These are phyloP conservation scores for Tyto alba DNA, from an alignment of 2,113 vertebrate genomes.

Conservation along the genomic window DNA sequence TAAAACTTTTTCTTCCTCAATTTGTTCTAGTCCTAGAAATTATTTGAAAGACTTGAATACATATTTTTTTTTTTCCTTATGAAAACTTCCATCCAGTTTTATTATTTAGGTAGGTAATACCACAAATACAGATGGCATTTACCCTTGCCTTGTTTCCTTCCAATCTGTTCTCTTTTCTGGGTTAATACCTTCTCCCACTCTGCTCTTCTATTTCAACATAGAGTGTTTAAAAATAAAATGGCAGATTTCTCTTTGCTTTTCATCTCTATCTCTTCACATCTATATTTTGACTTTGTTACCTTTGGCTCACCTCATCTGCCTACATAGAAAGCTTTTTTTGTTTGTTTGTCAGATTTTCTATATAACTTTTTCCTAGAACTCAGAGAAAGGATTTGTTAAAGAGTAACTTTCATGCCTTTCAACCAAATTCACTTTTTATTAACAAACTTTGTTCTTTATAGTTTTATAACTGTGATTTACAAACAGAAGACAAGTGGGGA, in stretches of 20 bases:
- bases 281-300: slow-evolving; percentile 50
- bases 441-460: not conserved
- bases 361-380: slow-evolving; percentile 1
- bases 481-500: not conserved
- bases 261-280: not conserved
- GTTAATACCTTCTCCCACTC: slow-evolving; percentile 64
- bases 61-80: not conserved
- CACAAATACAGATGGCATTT: slow-evolving; percentile 54
- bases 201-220: slow-evolving; percentile 22
- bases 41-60: not conserved
- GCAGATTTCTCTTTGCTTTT: slow-evolving; percentile 48
- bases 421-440: not conserved
- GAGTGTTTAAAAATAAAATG: slow-evolving; percentile 54
- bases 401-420: not conserved
- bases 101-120: slow-evolving; percentile 38
- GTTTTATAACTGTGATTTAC: not conserved
- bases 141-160: slow-evolving; percentile 34
- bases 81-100: not conserved
- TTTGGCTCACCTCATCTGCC: slow-evolving; percentile 61
- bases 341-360: slow-evolving; percentile 28
- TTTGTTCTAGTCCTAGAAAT: not conserved
- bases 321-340: slow-evolving; percentile 30
- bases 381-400: not conserved
- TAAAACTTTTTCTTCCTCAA: not conserved
- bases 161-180: slow-evolving; percentile 53